Conservation (phyloP, 92 coral and sea anemone genomes). For the Montipora capitata region DNA sequence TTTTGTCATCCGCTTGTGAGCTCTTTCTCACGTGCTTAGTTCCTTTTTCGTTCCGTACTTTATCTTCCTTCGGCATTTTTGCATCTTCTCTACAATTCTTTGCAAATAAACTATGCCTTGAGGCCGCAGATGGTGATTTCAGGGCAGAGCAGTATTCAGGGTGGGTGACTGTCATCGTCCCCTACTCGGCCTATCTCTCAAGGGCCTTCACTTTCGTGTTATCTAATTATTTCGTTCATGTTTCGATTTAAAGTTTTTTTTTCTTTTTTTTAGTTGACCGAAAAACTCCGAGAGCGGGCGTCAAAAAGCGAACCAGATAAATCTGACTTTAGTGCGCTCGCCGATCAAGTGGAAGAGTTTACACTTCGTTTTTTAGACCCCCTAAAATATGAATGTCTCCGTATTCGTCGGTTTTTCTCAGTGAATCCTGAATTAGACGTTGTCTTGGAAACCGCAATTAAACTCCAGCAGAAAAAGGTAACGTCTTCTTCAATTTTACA, state of each 20-base stretch:
- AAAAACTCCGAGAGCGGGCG: background rate
- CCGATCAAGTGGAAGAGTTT: constrained; percentile 8
- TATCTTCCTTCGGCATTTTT: background rate
- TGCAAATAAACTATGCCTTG: background rate
- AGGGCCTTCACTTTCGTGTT: background rate
- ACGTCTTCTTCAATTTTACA: background rate
- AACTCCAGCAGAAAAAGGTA: constrained; percentile 8
- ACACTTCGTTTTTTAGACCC: constrained; percentile 1
- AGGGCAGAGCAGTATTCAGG: no score
- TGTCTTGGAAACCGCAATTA: background rate
- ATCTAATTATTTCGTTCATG: background rate
- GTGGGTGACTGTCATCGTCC: no score
- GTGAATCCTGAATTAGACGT: background rate
- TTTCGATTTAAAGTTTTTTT: no score
- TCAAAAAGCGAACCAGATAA: background rate
- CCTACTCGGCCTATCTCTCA: no score
- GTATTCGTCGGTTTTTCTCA: background rate
- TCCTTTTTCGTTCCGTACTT: background rate
- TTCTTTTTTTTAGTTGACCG: background rate
- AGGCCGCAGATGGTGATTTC: no score
- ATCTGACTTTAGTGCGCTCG: background rate
- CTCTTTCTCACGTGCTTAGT: background rate
- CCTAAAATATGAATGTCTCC: background rate
- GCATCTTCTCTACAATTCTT: background rate
- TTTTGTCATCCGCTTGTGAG: background rate